phyloP scores from a whole-genome alignment of 2,888 invertebrate species.

The Ornithoptera alexandrae region DNA sequence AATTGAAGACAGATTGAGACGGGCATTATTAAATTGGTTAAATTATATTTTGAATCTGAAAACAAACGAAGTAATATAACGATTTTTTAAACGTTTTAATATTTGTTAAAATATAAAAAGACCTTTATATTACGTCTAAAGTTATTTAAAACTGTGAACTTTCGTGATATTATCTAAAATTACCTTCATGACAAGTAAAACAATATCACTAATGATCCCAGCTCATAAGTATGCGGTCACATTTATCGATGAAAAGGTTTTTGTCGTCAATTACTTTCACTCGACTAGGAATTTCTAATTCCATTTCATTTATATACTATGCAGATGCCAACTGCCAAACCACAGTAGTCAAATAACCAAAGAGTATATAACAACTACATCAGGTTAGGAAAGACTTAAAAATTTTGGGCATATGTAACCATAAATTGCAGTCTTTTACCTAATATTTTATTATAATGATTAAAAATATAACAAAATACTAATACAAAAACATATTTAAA shows the following conservation, averaged over 20 bases:
- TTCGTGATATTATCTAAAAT: background rate
- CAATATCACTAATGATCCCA: background rate
- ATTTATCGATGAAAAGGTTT: constrained; percentile 3
- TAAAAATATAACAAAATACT: too few species aligned
- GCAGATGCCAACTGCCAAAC: constrained; percentile 11
- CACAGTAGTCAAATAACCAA: background rate
- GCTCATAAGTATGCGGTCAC: background rate
- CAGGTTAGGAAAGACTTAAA: background rate
- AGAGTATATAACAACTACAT: background rate
- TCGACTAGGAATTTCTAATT: constrained; percentile 17
- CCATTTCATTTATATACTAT: constrained; percentile 1
- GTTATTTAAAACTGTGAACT: background rate
- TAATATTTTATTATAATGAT: background rate
- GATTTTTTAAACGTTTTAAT: background rate
- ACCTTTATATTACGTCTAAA: background rate
- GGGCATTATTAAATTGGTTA: background rate
- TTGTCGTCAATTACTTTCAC: constrained; percentile 28
- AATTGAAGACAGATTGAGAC: background rate
- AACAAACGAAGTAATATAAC: background rate
- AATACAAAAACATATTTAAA: too few species aligned
- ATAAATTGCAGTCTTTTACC: background rate
- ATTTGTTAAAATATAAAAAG: background rate
- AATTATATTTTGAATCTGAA: background rate
- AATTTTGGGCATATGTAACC: background rate
- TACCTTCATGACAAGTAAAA: background rate